These are phyloP conservation scores for Ennomos quercinarius DNA, from an alignment of 2,888 invertebrate species.

Conservation along the genomic window DNA sequence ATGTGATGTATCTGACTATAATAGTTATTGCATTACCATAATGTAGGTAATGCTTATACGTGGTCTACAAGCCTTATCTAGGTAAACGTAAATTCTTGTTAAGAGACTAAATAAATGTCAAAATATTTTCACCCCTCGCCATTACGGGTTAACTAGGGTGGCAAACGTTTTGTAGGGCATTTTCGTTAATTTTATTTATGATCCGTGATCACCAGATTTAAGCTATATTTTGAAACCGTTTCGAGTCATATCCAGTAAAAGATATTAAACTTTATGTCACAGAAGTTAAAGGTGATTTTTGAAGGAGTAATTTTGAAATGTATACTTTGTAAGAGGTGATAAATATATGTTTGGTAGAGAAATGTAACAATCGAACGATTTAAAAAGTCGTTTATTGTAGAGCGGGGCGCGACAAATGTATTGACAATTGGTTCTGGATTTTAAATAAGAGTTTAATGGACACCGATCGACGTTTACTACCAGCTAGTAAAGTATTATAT, in stretches of 20 bases:
- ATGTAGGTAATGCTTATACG: no score
- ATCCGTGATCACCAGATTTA: slow-evolving; percentile 68
- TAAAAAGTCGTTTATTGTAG: slow-evolving; percentile 62
- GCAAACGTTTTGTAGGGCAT: slow-evolving; percentile 65
- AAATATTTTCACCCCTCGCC: slow-evolving; percentile 74
- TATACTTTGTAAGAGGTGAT: slow-evolving; percentile 49
- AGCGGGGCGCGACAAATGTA: slow-evolving; percentile 70
- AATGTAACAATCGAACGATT: slow-evolving; percentile 71
- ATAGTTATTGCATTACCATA: no score
- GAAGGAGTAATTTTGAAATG: neutral
- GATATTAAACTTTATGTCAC: slow-evolving; percentile 1
- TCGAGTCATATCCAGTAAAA: slow-evolving; percentile 14
- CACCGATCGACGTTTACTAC: slow-evolving; percentile 42
- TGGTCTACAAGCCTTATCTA: slow-evolving; percentile 6
- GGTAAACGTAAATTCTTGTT: slow-evolving; percentile 27
- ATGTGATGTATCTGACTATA: no score
- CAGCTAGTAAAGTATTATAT: slow-evolving; percentile 14
- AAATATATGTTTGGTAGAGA: slow-evolving; percentile 65
- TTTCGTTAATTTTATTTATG: slow-evolving; percentile 80
- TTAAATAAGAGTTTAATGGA: slow-evolving; percentile 73
- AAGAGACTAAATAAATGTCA: slow-evolving; percentile 68
- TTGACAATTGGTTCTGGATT: slow-evolving; percentile 64
- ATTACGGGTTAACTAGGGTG: slow-evolving; percentile 76
- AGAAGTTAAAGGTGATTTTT: slow-evolving; percentile 14
- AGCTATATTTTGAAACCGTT: slow-evolving; percentile 49